Conservation (phyloP, 2,797 vertebrate genomes). For the Percopsis omiscomaycus region DNA sequence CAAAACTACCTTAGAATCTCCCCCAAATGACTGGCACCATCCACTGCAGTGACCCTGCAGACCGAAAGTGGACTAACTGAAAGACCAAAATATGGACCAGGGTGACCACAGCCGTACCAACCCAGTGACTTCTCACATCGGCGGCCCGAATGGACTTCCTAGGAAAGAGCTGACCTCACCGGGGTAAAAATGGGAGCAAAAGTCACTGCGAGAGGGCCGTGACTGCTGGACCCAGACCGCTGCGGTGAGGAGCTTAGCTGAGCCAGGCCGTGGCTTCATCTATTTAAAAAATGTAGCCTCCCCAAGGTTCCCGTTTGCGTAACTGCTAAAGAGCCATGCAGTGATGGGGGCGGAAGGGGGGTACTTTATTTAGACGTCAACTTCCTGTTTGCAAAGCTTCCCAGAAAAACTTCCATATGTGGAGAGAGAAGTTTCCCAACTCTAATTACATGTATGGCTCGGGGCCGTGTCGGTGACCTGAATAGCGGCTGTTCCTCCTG, state of each 20-base stretch:
- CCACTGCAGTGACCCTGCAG: constrained; percentile 59
- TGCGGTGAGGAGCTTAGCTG: constrained; percentile 32
- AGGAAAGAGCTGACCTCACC: constrained; percentile 71
- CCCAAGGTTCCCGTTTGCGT: constrained; percentile 63
- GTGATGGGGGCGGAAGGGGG: constrained; percentile 15
- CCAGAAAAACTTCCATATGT: constrained; percentile 67
- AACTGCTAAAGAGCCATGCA: constrained; percentile 59
- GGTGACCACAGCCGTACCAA: constrained; percentile 54
- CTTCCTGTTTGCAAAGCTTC: constrained; percentile 79
- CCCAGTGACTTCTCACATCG: constrained; percentile 70
- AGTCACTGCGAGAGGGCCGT: constrained; percentile 57
- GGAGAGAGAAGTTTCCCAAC: constrained; percentile 70
- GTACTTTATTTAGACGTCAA: constrained; percentile 74
- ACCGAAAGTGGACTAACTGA: constrained; percentile 52
- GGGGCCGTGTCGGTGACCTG: constrained; percentile 63
- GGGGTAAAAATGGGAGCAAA: constrained; percentile 69
- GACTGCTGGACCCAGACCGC: constrained; percentile 57
- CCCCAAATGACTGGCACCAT: constrained; percentile 37
- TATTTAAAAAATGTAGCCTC: constrained; percentile 61
- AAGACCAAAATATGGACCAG: constrained; percentile 51
- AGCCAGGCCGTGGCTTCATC: constrained; percentile 42
- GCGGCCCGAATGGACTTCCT: constrained; percentile 58
- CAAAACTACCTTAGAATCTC: constrained; percentile 21
- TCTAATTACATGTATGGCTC: constrained; percentile 71
- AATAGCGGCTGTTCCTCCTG: constrained; percentile 59